Evolutionary conservation across 2,888 invertebrate genomes (phyloP).

Genomic region (Liodrosophila aerea): DNA sequence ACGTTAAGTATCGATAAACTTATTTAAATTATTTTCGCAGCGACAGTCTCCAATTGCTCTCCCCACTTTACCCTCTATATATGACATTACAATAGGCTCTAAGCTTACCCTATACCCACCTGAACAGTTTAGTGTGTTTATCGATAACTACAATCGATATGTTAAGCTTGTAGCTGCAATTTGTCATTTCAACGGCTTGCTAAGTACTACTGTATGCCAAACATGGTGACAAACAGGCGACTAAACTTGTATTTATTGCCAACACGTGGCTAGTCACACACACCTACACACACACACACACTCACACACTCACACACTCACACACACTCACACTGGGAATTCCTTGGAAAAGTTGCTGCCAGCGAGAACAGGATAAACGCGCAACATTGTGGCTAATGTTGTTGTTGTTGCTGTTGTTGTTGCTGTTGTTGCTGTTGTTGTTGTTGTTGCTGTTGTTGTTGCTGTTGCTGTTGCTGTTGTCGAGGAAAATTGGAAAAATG

Average conservation of each 20-base stretch:
- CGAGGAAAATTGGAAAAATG: slow-evolving; percentile 48
- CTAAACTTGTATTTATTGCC: slow-evolving; percentile 50
- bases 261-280: slow-evolving; percentile 51
- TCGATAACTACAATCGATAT: slow-evolving; percentile 9
- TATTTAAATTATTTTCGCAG: too few relatives aligned
- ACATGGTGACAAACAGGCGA: slow-evolving; percentile 44
- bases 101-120: too few relatives aligned
- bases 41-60: too few relatives aligned
- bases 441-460: slow-evolving; percentile 16
- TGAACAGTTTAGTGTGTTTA: too few relatives aligned
- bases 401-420: neutral
- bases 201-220: slow-evolving; percentile 47
- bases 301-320: neutral
- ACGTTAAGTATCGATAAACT: too few relatives aligned
- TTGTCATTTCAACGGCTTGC: slow-evolving; percentile 5
- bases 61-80: too few relatives aligned
- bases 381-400: too few relatives aligned
- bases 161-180: neutral
- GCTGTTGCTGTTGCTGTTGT: slow-evolving; percentile 4
- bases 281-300: neutral
- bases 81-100: too few relatives aligned
- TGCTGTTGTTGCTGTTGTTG: slow-evolving; percentile 8
- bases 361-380: slow-evolving; percentile 9
- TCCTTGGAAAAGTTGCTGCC: slow-evolving; percentile 35
- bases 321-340: slow-evolving; percentile 28